These are phyloP conservation scores for Stichopus horrens DNA, from an alignment of 53 echinoderm and acorn worm genomes.

Conservation along the genomic window DNA sequence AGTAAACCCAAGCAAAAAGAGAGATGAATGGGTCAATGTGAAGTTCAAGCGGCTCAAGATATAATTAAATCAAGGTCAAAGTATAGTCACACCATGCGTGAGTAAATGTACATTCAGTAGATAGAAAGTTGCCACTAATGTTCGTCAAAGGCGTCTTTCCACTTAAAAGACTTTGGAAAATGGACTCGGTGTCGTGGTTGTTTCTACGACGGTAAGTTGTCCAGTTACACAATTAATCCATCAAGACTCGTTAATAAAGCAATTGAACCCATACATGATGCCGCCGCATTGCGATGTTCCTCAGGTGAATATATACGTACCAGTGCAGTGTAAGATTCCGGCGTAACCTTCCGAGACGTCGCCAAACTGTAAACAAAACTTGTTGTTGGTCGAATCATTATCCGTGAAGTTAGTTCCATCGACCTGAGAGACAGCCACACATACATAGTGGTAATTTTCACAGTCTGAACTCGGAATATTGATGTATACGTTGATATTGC, in stretches of 20 bases:
- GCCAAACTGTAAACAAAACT: slow-evolving; percentile 68
- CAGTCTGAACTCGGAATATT: slow-evolving; percentile 64
- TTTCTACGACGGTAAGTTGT: too few relatives aligned
- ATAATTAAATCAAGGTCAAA: too few relatives aligned
- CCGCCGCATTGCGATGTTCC: too few relatives aligned
- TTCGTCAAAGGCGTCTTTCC: too few relatives aligned
- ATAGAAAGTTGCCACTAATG: too few relatives aligned
- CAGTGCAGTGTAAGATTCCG: slow-evolving; percentile 63
- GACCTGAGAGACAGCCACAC: slow-evolving; percentile 56
- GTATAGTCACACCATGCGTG: too few relatives aligned
- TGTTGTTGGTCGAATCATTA: slow-evolving; percentile 62
- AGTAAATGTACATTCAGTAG: too few relatives aligned
- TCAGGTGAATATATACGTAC: slow-evolving; percentile 36
- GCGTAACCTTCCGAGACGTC: slow-evolving; percentile 51
- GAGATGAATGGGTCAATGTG: too few relatives aligned
- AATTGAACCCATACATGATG: not conserved
- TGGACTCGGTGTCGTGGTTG: too few relatives aligned
- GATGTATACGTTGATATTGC: slow-evolving; percentile 57
- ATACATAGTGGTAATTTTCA: slow-evolving; percentile 54
- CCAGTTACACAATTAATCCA: not conserved
- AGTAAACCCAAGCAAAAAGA: too few relatives aligned
- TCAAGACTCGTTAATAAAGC: not conserved
- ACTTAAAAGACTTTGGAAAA: too few relatives aligned
- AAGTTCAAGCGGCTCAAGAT: too few relatives aligned
- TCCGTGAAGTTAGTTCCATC: slow-evolving; percentile 54